Base-by-base conservation (phyloP, 2,888 invertebrate genomes). In the Oasisia sp. region DNA sequence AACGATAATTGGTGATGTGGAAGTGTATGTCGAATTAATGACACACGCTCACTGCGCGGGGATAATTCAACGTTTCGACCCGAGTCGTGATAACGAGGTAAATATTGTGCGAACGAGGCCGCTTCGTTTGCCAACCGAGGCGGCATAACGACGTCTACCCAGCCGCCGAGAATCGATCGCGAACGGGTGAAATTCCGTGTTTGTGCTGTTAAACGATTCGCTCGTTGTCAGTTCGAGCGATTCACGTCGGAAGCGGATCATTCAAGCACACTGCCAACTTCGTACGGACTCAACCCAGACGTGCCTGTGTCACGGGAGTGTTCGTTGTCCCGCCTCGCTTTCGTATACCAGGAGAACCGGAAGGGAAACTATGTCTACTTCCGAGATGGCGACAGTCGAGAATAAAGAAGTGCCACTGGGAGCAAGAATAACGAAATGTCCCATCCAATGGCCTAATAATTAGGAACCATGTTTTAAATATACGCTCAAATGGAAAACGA, bases 41-140 rank as follows among this genome's bases (percentile, higher is more conserved):
- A 74, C 74, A 74, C 19, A n/a, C 74, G 74, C n/a, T 74, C 74
- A 27, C 27, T 74, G 74, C 19, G 74, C 74, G 74, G 27, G 74
- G n/a, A 74, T 74, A 74, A 74, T 74, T 74, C 74, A 74, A 74
- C 74, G n/a, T 74, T 74, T 74, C 74, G 74, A 74, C 74, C 19
- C 27, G 74, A 14, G 74, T 27, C 74, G 74, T n/a, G 74, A 74
- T 74, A 74, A 74, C 74, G 74, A 74, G 74, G 74, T 74, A 74
- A 74, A 74, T 74, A 74, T 74, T 74, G 74, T 74, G 74, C n/a
- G 74, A 74, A 27, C 74, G n/a, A 27, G 74, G 74, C 74, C 74
- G 74, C 74, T 74, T 74, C 74, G 74, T 74, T 74, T 74, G 74
- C 74, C 74, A 74, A 74, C 74, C 74, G 27, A 74, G 74, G 74